Base-by-base conservation (phyloP, 2,113 vertebrate species). In the Caracal caracal region DNA sequence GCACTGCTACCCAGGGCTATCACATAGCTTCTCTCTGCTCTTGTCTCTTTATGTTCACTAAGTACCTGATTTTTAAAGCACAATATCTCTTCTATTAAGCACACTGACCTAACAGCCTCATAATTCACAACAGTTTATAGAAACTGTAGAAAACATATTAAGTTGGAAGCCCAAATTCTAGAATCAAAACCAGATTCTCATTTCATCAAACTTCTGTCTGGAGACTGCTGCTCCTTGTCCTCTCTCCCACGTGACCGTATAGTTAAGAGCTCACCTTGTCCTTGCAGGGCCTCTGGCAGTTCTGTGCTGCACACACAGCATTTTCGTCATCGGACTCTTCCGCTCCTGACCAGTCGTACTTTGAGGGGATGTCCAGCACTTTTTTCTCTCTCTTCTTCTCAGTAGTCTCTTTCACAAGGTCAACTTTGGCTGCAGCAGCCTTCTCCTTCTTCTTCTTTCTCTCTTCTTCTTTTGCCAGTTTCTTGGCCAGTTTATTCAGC, bases 241-340 rank as follows among this genome's bases (percentile, higher is more conserved):
- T 70, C 56, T 19, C 43, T 22, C 76, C 15, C 17, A 47, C 4
- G 2, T 2, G 81, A 19, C 43, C 51, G 28, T 37, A 59, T 1
- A 73, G 28, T 0, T 0, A 81, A 83, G 13, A 84, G 97, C 99
- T 99, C 98, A 99, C 99, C 99, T 99, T 99, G 96, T 99, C 99
- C 97, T 99, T 99, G 98, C 99, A 99, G 33, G 99, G 99, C 70
- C 99, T 98, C 93, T 99, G 99, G 98, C 99, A 99, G 98, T 99
- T 99, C 93, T 99, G 99, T 5, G 99, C 99, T 1, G 99, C 99
- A 19, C 99, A 99, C 7, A 99, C 99, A 0, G 99, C 99, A 0
- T 99, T 99, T 98, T 99, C 99, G 1, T 99, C 99, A 37, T 99
- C 99, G 0, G 99, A 99, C 81, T 99, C 99, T 40, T 99, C 99